Percentiles rank a stretch among this genome's conserved stretches.
Conservation (phyloP, 2,113 vertebrate genomes). For the Ochotona curzoniae region DNA sequence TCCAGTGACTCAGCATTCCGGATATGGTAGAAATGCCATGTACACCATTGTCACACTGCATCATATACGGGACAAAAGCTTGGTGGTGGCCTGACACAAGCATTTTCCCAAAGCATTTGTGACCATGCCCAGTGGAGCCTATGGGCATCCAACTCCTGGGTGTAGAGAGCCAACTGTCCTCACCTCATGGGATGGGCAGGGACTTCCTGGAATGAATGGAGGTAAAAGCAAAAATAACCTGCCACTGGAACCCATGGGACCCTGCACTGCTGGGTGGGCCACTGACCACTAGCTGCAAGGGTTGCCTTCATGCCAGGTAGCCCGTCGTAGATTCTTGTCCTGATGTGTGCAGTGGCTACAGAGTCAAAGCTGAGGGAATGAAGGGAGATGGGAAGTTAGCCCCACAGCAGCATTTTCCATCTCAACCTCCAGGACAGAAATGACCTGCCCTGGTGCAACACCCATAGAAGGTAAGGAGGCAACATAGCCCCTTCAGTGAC, state of each 20-base stretch:
- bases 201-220: background rate
- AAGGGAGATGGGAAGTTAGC: background rate
- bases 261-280: fast-evolving
- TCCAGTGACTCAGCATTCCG: no score
- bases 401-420: background rate
- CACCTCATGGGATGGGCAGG: no score
- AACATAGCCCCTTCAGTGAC: background rate
- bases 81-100: no score
- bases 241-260: background rate
- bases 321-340: no score
- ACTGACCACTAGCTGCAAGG: no score
- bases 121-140: no score
- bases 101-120: no score
- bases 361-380: background rate
- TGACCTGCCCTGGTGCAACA: background rate
- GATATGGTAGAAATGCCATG: no score
- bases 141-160: no score
- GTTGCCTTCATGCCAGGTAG: background rate
- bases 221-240: background rate
- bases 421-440: background rate
- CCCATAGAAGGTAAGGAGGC: background rate
- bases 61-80: no score
- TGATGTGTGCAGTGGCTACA: no score
- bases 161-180: background rate
- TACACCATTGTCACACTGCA: no score